Percentiles rank a stretch among this genome's conserved stretches.
Evolutionary conservation across 35 echinoderm and acorn worm genomes (phyloP).

Genomic region (Anneissia japonica): DNA sequence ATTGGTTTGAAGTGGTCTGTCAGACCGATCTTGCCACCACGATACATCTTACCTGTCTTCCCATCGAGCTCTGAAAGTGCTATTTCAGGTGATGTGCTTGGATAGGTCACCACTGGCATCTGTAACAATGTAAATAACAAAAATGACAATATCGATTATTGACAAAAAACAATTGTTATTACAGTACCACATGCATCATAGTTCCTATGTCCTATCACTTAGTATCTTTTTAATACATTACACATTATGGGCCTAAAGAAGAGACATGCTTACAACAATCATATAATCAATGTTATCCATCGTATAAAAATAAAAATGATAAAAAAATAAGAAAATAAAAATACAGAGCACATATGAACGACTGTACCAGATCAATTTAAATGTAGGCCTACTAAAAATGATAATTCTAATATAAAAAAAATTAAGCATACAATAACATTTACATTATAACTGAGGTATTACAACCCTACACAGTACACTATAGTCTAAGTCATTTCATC

Average conservation of each 20-base stretch:
- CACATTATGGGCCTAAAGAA: background rate
- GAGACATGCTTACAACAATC: too few species aligned
- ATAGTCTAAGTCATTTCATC: too few species aligned
- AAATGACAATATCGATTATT: background rate
- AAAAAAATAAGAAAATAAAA: too few species aligned
- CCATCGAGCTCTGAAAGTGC: slow-evolving; percentile 93
- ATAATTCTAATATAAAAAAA: too few species aligned
- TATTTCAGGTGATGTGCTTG: slow-evolving; percentile 75
- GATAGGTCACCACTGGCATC: slow-evolving; percentile 96
- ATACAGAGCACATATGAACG: too few species aligned
- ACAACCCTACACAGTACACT: too few species aligned
- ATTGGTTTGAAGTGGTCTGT: slow-evolving; percentile 97
- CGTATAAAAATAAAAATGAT: too few species aligned
- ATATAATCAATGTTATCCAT: too few species aligned
- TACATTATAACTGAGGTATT: too few species aligned
- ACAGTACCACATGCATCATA: background rate
- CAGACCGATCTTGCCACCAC: slow-evolving; percentile 92
- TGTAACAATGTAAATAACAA: slow-evolving; percentile 3
- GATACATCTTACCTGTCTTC: slow-evolving; percentile 97
- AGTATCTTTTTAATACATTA: background rate
- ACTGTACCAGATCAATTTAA: too few species aligned
- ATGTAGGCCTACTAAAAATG: too few species aligned
- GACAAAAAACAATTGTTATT: background rate
- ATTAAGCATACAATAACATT: too few species aligned
- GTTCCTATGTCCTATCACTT: background rate